phyloP scores from a whole-genome alignment of 2,113 vertebrate species.

The Thinocorus orbignyianus region DNA sequence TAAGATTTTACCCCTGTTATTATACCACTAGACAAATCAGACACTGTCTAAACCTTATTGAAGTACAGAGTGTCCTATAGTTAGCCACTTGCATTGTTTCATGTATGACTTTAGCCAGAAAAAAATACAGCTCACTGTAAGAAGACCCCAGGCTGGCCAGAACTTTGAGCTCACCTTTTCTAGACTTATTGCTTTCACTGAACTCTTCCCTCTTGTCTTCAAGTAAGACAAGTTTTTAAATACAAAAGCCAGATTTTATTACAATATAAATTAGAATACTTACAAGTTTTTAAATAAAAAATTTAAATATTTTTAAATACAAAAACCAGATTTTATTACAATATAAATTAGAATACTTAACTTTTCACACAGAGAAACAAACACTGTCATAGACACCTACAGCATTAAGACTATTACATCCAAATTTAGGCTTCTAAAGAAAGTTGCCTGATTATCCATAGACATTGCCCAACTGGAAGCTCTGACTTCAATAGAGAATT shows the following conservation, averaged over 20 bases:
- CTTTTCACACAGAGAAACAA: neutral
- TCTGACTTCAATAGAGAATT: neutral
- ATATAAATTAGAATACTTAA: neutral
- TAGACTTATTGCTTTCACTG: neutral
- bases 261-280: neutral
- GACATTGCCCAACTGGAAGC: neutral
- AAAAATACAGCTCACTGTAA: neutral
- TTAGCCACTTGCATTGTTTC: neutral
- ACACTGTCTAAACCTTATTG: neutral
- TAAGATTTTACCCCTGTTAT: neutral
- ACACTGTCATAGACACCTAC: neutral
- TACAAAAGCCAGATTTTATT: neutral
- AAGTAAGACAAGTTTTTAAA: neutral
- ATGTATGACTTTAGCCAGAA: neutral
- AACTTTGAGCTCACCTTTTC: neutral
- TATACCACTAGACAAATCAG: neutral
- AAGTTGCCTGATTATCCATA: neutral
- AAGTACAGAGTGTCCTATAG: neutral
- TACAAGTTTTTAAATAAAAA: neutral
- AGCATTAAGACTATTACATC: neutral
- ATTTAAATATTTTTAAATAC: neutral
- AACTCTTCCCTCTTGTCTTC: too few species aligned
- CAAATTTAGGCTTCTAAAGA: neutral
- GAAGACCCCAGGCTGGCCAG: neutral
- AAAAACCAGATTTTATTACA: neutral